Percentiles rank a stretch among this genome's conserved stretches.
Conservation (phyloP, 2,113 vertebrate species). For the Colius striatus region DNA sequence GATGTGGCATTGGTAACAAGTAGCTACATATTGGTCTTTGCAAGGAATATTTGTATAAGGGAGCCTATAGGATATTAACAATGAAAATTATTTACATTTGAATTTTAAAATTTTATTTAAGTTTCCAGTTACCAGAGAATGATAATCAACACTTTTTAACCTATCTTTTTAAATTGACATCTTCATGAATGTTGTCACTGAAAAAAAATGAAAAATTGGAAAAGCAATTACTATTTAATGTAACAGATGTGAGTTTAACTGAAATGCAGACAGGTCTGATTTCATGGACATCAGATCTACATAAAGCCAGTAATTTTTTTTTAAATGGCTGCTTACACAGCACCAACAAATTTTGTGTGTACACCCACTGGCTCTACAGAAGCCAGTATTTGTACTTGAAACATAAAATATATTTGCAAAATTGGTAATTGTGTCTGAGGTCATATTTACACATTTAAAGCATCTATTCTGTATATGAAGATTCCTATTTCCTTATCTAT, state of each 20-base stretch:
- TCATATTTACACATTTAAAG: background rate
- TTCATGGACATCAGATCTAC: background rate
- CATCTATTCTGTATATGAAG: background rate
- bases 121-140: background rate
- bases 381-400: background rate
- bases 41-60: background rate
- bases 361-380: background rate
- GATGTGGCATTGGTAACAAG: background rate
- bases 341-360: background rate
- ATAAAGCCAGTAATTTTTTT: background rate
- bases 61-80: background rate
- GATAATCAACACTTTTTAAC: background rate
- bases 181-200: background rate
- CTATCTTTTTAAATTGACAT: background rate
- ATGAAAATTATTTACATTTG: background rate
- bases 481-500: background rate
- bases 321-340: fast-evolving
- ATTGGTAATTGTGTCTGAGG: background rate
- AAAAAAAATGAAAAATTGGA: background rate
- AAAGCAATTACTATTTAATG: background rate
- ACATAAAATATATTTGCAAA: background rate
- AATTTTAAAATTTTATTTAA: background rate
- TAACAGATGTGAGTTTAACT: background rate
- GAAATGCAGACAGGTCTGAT: background rate
- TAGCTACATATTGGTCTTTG: background rate